Evolutionary conservation across 2,888 invertebrate genomes (phyloP), one percentile per base, ranked within the genome.

Genomic region (Gymnocheta viridis): DNA sequence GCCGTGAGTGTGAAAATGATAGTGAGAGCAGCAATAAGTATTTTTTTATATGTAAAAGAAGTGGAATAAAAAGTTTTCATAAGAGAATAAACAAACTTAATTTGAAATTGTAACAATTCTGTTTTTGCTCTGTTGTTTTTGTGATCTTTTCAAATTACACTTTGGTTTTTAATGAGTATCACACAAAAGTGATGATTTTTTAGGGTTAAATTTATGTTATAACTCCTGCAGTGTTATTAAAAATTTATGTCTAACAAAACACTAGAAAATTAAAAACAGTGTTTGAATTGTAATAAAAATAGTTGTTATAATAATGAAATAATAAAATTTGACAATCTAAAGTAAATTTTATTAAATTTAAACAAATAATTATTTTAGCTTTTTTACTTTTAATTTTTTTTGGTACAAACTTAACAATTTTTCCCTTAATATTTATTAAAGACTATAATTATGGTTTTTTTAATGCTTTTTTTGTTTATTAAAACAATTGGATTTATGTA

Each of bases 371-470:
- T 19, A 27, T 49, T 77, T 74, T 38, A 56, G 32, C 67, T 80
- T 73, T 51, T 76, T 69, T 19, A 38, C 47, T 69, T 73, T 73
- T 60, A 27, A 24, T 24, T 66, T 77, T 69, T 81, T 74, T 47
- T 72, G 77, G 84, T 84, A 84, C 84, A 84, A 84, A 84, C 84
- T 84, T 84, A 84, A 84, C 84, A 84, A 85, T 76, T 82, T 72
- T 76, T 14, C 12, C 60, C 66, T 76, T 69, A 41, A 49, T 60
- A 83, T 49, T 69, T 69, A 51, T 84, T 86, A 86, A 80, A 86
- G 85, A 84, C 82, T 86, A 84, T 88, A 87, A 83, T 84, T 86
- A 79, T 80, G 78, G 82, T 87, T 84, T 78, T 67, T 80, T 85
- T 84, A 86, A 85, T 83, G 72, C 56, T 66, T 70, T 72, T 38